A percentile compares a stretch with the other conserved stretches of the same genome.
These are phyloP conservation scores for Drosophila triauraria DNA, from an alignment of 1,140 invertebrate genomes.

Conservation along the genomic window DNA sequence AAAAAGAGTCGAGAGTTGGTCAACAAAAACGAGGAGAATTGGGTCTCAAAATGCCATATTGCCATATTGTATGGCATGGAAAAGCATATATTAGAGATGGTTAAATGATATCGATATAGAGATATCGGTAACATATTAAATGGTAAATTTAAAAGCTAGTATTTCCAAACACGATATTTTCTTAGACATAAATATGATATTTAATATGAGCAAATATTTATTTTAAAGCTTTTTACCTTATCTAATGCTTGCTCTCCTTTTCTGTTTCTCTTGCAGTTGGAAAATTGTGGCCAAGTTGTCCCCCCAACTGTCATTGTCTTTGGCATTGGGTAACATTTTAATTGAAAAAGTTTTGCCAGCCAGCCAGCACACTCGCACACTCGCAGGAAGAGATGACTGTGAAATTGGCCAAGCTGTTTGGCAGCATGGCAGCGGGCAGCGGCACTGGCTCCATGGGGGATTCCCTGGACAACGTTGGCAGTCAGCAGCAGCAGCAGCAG, in stretches of 20 bases:
- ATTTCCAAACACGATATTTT: too few relatives aligned
- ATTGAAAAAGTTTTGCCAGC: constrained; percentile 72
- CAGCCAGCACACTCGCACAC: constrained; percentile 1
- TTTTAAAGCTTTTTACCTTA: background rate
- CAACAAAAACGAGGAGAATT: background rate
- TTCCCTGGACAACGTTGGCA: constrained; percentile 12
- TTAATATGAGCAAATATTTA: background rate
- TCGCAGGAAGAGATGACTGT: constrained; percentile 66
- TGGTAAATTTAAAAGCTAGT: background rate
- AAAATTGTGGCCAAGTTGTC: constrained; percentile 30
- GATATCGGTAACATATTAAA: background rate
- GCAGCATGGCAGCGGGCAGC: constrained; percentile 21
- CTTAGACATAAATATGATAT: background rate
- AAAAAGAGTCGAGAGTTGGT: constrained; percentile 9
- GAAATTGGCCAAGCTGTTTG: constrained; percentile 78
- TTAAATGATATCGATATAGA: background rate
- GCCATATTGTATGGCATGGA: background rate
- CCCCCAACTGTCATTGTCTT: constrained; percentile 56
- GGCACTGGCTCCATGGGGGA: constrained; percentile 16
- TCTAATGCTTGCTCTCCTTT: constrained; percentile 1
- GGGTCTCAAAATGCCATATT: constrained; percentile 6
- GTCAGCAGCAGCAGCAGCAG: constrained; percentile 10
- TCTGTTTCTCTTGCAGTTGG: constrained; percentile 25
- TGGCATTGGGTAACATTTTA: constrained; percentile 65
- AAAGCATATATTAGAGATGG: constrained; percentile 8